Base-by-base conservation (phyloP, 2,797 vertebrate genomes). In the Salarias fasciatus region DNA sequence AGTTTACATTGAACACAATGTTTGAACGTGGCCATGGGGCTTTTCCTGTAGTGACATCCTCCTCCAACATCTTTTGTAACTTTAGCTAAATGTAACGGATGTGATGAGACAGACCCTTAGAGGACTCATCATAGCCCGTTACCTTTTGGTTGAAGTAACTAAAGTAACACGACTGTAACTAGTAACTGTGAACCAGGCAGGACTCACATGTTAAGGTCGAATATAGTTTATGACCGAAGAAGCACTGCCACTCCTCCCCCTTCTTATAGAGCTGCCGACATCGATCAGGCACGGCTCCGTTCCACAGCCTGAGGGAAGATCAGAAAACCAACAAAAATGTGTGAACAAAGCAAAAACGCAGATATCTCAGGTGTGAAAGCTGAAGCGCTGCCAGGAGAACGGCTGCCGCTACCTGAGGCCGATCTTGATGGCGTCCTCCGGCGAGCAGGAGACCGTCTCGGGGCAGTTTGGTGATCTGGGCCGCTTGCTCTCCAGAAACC, bases 221-320 rank as follows among this genome's bases (percentile, higher is more conserved):
- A 75, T 93, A 95, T 2, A 94, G 80, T 74, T 87, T 94, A 80
- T 93, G 90, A 54, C 94, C 94, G 70, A 94, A 95, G 82, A 95
- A 93, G 80, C 94, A 95, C 69, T 93, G 92, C 94, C 94, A 95
- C 57, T 94, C 94, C 69, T 95, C 93, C 41, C 92, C 94, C 83
- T 71, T 88, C 73, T 89, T 93, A 75, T 90, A 92, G 55, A 94
- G 92, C 77, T 92, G 92, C 40, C 83, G 90, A 61, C 94, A 95
- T 54, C 90, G 86, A 11, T 95, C 92, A 30, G 94, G 94, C 42
- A 95, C 91, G 37, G 90, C 82, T 5, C 94, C 93, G 12, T 92
- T 94, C 94, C 94, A 95, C 54, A 95, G 75, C 72, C 94, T 95
- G 79, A 62, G 54, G 47, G 60, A 58, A 54, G 42, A 77, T 55